A percentile compares a stretch with the other conserved stretches of the same genome.
Evolutionary conservation across 2,888 invertebrate genomes (phyloP).

Genomic region (Apamea crenata): DNA sequence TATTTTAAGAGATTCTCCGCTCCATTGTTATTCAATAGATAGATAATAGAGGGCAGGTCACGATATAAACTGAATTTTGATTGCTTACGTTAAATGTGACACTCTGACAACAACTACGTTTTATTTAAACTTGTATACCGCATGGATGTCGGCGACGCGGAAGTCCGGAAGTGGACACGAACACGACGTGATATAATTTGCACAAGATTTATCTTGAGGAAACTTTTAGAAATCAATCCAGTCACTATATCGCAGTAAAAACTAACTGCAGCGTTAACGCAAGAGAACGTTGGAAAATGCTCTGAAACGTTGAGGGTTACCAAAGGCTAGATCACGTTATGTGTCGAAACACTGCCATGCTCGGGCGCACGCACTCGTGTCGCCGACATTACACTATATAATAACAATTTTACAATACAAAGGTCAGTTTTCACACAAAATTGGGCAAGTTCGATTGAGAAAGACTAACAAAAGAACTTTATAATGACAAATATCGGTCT

Average conservation of each 20-base stretch:
- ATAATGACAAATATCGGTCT: constrained; percentile 47
- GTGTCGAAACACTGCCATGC: constrained; percentile 73
- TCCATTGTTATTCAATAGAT: constrained; percentile 42
- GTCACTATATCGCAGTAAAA: constrained; percentile 58
- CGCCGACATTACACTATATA: constrained; percentile 58
- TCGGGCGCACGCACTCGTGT: constrained; percentile 63
- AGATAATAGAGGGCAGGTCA: constrained; percentile 52
- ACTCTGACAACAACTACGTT: constrained; percentile 16
- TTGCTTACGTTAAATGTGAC: constrained; percentile 27
- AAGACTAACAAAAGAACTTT: constrained; percentile 60
- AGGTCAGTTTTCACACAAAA: constrained; percentile 70
- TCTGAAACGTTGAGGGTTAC: constrained; percentile 64
- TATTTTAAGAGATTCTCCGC: constrained; percentile 26
- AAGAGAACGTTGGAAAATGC: constrained; percentile 66
- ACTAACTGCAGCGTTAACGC: constrained; percentile 41
- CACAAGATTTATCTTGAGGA: constrained; percentile 68
- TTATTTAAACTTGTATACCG: constrained; percentile 26
- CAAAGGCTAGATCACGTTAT: constrained; percentile 75
- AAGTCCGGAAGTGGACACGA: constrained; percentile 58
- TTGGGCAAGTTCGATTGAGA: constrained; percentile 68
- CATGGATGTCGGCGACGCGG: constrained; percentile 32
- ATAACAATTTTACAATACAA: constrained; percentile 66
- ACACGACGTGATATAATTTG: constrained; percentile 72
- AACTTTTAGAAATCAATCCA: constrained; percentile 68
- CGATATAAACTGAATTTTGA: constrained; percentile 37